Conservation (phyloP, 1,140 invertebrate species). For the Nixonia krombeini region DNA sequence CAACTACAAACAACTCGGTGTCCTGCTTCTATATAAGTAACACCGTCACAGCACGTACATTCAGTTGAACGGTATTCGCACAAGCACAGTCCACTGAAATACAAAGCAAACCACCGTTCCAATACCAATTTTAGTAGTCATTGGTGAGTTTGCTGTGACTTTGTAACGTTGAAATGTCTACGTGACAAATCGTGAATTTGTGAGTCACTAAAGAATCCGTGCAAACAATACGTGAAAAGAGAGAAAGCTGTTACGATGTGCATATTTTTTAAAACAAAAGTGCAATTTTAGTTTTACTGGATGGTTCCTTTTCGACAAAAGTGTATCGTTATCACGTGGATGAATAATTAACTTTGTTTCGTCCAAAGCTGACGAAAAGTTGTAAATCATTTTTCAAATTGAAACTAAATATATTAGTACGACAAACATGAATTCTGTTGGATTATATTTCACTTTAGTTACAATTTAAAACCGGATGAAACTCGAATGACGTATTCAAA, state of each 20-base stretch:
- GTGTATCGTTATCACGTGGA: too few species aligned
- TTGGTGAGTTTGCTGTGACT: slow-evolving; percentile 38
- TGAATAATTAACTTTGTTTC: too few species aligned
- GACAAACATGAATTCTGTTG: too few species aligned
- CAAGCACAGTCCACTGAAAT: slow-evolving; percentile 29
- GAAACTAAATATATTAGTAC: too few species aligned
- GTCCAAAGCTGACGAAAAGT: too few species aligned
- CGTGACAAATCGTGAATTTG: slow-evolving; percentile 11
- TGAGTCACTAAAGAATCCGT: background rate
- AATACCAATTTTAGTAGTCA: slow-evolving; percentile 5
- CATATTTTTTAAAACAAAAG: too few species aligned
- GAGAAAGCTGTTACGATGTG: slow-evolving; percentile 12
- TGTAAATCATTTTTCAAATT: too few species aligned
- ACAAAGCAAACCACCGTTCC: slow-evolving; percentile 14
- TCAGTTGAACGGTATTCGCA: slow-evolving; percentile 56
- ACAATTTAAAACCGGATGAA: too few species aligned
- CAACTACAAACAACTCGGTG: slow-evolving; percentile 20
- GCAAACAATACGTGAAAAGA: background rate
- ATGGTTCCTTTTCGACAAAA: too few species aligned
- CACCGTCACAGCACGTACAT: slow-evolving; percentile 50
- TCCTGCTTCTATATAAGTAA: slow-evolving; percentile 57
- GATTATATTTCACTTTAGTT: too few species aligned
- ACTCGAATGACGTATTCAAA: too few species aligned
- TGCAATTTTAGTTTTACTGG: too few species aligned
- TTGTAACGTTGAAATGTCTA: slow-evolving; percentile 13